Conservation (phyloP, 2,888 invertebrate genomes). For the Matsumyia berberina region DNA sequence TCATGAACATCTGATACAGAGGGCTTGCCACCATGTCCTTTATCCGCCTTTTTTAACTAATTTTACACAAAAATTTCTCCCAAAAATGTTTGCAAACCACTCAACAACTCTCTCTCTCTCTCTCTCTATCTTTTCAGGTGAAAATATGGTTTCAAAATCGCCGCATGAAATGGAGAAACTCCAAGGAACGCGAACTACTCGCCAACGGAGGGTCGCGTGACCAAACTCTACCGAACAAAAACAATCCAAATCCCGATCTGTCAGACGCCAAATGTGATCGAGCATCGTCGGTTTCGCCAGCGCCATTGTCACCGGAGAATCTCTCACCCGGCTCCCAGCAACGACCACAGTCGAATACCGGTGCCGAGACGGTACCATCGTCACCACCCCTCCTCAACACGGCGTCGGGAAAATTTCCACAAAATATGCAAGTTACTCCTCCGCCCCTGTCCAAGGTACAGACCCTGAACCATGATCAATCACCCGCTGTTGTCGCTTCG, state of each 20-base stretch:
- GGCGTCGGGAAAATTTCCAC: slow-evolving; percentile 70
- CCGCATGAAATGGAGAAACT: slow-evolving; percentile 99
- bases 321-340: slow-evolving; percentile 79
- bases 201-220: slow-evolving; percentile 97
- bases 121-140: slow-evolving; percentile 84
- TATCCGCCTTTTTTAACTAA: too few species aligned
- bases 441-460: slow-evolving; percentile 79
- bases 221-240: slow-evolving; percentile 97
- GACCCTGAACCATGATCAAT: slow-evolving; percentile 79
- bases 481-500: slow-evolving; percentile 76
- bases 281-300: slow-evolving; percentile 87
- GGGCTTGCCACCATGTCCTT: too few species aligned
- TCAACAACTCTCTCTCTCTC: too few species aligned
- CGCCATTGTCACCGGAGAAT: slow-evolving; percentile 82
- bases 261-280: slow-evolving; percentile 95
- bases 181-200: slow-evolving; percentile 96
- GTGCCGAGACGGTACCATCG: slow-evolving; percentile 74
- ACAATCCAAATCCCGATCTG: slow-evolving; percentile 97
- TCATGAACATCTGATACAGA: too few species aligned
- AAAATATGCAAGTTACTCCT: slow-evolving; percentile 81
- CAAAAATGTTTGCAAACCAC: too few species aligned
- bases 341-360: slow-evolving; percentile 78
- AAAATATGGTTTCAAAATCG: slow-evolving; percentile 97
- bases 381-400: slow-evolving; percentile 77
- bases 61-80: too few species aligned